Conservation (phyloP, 2,888 invertebrate species). For the Drosophila greeni region DNA sequence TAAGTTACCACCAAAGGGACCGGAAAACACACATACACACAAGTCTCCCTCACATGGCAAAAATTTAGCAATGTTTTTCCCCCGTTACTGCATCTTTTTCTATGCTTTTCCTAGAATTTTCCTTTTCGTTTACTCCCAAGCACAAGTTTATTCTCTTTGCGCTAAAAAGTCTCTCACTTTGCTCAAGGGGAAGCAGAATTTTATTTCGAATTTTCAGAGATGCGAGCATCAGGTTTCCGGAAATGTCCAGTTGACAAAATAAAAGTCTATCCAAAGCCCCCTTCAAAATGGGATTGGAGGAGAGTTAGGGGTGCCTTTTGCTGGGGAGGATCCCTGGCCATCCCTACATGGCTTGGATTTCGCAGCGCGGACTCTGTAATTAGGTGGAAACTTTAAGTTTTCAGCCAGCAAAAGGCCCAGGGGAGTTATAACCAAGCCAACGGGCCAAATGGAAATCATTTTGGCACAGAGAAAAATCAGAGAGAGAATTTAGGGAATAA, state of each 20-base stretch:
- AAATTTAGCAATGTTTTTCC: slow-evolving; percentile 19
- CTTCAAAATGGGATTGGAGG: not conserved
- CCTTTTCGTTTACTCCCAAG: slow-evolving; percentile 13
- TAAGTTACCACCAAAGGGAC: slow-evolving; percentile 27
- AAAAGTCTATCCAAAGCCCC: not conserved
- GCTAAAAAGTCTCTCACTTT: slow-evolving; percentile 4
- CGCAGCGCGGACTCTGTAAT: slow-evolving; percentile 37
- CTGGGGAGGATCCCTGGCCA: not conserved
- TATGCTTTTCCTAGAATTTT: slow-evolving; percentile 22
- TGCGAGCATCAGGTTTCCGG: slow-evolving; percentile 11
- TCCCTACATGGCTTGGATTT: slow-evolving; percentile 8
- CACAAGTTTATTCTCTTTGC: slow-evolving; percentile 38
- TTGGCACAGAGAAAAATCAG: not conserved
- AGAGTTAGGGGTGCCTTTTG: not conserved
- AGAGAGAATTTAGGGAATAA: not conserved
- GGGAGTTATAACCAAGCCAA: slow-evolving; percentile 10
- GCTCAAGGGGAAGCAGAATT: not conserved
- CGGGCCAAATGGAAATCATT: not conserved
- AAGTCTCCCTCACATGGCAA: slow-evolving; percentile 10
- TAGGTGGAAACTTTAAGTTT: slow-evolving; percentile 53
- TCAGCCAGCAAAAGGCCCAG: not conserved
- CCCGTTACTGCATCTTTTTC: slow-evolving; percentile 25
- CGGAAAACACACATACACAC: not conserved
- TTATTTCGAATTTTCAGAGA: not conserved
- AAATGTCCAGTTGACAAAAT: not conserved